These are phyloP conservation scores for Nephotettix cincticeps DNA, from an alignment of 1,140 invertebrate genomes.

Conservation along the genomic window DNA sequence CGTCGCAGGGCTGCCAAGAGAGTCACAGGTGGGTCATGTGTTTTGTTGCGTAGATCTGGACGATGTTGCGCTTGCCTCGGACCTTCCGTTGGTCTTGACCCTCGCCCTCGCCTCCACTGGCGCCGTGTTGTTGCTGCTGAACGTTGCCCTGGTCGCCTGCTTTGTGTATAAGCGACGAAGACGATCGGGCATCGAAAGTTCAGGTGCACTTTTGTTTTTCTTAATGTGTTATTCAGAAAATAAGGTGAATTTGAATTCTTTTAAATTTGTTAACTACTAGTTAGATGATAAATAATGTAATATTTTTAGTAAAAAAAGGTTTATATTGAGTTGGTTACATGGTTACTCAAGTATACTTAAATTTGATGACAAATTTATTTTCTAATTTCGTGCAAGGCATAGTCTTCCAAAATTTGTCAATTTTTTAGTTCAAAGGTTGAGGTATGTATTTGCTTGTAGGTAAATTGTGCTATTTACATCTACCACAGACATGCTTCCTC, in stretches of 20 bases:
- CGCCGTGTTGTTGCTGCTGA: conserved; percentile 74
- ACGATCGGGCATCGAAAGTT: conserved; percentile 24
- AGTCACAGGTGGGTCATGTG: conserved; percentile 55
- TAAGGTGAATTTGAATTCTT: not conserved
- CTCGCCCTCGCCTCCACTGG: conserved; percentile 78
- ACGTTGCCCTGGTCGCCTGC: conserved; percentile 79
- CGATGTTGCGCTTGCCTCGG: conserved; percentile 63
- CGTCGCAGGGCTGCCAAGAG: conserved; percentile 71
- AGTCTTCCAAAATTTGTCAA: no score
- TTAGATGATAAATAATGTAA: no score
- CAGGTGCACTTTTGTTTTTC: conserved; percentile 13
- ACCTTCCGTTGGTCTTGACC: conserved; percentile 75
- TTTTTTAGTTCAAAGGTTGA: no score
- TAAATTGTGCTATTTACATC: no score
- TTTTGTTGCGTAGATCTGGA: conserved; percentile 54
- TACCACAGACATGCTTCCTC: no score
- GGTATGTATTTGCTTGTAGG: no score
- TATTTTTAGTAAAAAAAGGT: no score
- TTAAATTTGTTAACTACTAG: not conserved
- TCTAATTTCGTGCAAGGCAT: no score
- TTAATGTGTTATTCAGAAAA: not conserved
- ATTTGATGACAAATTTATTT: no score
- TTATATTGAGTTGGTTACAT: no score
- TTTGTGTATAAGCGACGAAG: conserved; percentile 73
- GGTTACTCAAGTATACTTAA: no score